Conservation (phyloP, 1,140 invertebrate species). For the Caenorhabditis tropicalis region DNA sequence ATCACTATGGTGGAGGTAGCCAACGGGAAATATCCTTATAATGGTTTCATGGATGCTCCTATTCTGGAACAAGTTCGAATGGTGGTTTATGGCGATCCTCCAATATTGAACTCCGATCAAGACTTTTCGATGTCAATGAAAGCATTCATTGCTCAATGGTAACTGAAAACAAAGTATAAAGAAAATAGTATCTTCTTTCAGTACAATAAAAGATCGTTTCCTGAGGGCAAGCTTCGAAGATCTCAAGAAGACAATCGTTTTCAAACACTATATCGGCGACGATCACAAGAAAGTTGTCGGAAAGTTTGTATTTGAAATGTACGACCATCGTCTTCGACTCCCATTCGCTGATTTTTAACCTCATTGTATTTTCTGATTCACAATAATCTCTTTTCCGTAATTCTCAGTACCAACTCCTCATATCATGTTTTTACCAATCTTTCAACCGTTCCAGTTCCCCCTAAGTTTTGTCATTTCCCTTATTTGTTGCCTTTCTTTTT, state of each 20-base stretch:
- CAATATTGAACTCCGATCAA: slow-evolving; percentile 57
- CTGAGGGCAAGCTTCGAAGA: slow-evolving; percentile 16
- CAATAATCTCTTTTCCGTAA: background rate
- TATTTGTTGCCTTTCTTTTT: background rate
- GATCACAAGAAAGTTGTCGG: background rate
- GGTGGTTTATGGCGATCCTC: slow-evolving; percentile 66
- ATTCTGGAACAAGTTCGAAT: slow-evolving; percentile 66
- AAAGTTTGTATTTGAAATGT: background rate
- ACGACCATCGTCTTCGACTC: background rate
- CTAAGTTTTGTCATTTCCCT: background rate
- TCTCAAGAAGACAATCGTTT: background rate
- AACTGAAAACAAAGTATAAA: background rate
- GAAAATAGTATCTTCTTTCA: background rate
- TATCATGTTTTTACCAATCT: slow-evolving; percentile 34
- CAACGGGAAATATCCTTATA: slow-evolving; percentile 65
- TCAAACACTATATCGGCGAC: background rate
- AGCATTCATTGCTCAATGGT: slow-evolving; percentile 66
- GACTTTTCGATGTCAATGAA: slow-evolving; percentile 55
- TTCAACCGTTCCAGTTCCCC: too few species aligned
- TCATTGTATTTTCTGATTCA: background rate
- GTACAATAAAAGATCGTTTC: background rate
- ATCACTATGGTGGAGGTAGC: slow-evolving; percentile 81
- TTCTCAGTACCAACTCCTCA: background rate
- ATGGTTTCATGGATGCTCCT: slow-evolving; percentile 62
- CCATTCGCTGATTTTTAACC: background rate